Percentiles rank a stretch among this genome's conserved stretches.
Evolutionary conservation across 2,888 invertebrate species (phyloP).

Genomic region (Eupithecia centaureata): DNA sequence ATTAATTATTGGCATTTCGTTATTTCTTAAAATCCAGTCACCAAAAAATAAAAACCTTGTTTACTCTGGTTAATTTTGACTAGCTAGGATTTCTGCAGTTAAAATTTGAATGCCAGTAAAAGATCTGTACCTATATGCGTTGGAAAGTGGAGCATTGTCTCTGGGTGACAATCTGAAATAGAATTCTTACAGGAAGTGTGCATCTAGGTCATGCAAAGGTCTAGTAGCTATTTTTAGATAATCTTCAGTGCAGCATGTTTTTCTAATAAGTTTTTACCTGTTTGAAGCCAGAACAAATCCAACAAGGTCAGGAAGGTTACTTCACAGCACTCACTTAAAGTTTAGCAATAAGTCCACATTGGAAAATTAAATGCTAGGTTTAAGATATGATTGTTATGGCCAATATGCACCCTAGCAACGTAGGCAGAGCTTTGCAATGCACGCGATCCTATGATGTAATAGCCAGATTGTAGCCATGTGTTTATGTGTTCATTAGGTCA

Average conservation of each 20-base stretch:
- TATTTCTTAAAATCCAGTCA: not conserved
- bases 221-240: conserved; percentile 58
- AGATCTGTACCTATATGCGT: conserved; percentile 30
- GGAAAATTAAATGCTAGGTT: conserved; percentile 34
- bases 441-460: conserved; percentile 75
- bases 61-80: not conserved
- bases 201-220: conserved; percentile 73
- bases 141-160: conserved; percentile 62
- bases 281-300: conserved; percentile 20
- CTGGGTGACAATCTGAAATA: conserved; percentile 69
- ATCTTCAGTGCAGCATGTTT: conserved; percentile 28
- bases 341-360: conserved; percentile 45
- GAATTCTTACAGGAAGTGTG: conserved; percentile 69
- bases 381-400: conserved; percentile 60
- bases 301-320: conserved; percentile 41
- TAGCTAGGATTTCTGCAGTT: not conserved
- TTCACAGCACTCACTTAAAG: conserved; percentile 35
- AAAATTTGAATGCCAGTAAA: not conserved
- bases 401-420: conserved; percentile 65
- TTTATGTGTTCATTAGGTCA: conserved; percentile 80
- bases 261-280: conserved; percentile 21
- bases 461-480: conserved; percentile 67
- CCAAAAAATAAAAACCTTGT: too few relatives aligned
- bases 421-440: conserved; percentile 60
- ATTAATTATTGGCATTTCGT: not conserved